Evolutionary conservation across 2,888 invertebrate genomes (phyloP).

Genomic region (Spisula subtruncata): DNA sequence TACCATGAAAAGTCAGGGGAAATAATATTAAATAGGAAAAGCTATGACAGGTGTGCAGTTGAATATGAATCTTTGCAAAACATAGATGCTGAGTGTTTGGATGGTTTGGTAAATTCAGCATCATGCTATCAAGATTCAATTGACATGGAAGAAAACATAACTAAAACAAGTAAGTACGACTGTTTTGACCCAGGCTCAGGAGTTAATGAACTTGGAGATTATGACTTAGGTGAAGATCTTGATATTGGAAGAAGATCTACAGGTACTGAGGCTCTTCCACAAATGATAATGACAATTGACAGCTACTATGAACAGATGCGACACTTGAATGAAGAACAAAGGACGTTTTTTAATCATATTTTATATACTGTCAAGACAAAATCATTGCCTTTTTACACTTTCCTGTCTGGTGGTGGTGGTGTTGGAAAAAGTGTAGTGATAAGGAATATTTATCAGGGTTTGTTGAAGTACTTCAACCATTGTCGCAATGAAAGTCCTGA

Average conservation of each 20-base stretch:
- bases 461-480: slow-evolving; percentile 41
- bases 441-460: slow-evolving; percentile 22
- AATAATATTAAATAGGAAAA: background rate
- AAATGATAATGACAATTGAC: slow-evolving; percentile 26
- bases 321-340: slow-evolving; percentile 58
- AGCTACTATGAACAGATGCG: background rate
- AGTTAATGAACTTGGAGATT: background rate
- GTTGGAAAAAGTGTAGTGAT: slow-evolving; percentile 47
- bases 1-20: background rate
- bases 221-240: slow-evolving; percentile 50
- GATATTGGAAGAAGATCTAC: background rate
- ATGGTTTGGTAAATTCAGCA: background rate
- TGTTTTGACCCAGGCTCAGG: background rate
- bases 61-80: background rate
- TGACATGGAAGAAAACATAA: background rate
- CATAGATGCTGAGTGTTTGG: background rate
- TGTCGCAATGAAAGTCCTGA: slow-evolving; percentile 48
- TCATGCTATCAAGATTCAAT: background rate
- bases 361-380: slow-evolving; percentile 35
- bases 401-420: slow-evolving; percentile 49
- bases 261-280: background rate
- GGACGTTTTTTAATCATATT: slow-evolving; percentile 61
- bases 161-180: background rate
- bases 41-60: background rate
- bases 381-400: slow-evolving; percentile 43